These are phyloP conservation scores for Octonoba sinensis DNA, from an alignment of 2,888 invertebrate species.

Conservation along the genomic window DNA sequence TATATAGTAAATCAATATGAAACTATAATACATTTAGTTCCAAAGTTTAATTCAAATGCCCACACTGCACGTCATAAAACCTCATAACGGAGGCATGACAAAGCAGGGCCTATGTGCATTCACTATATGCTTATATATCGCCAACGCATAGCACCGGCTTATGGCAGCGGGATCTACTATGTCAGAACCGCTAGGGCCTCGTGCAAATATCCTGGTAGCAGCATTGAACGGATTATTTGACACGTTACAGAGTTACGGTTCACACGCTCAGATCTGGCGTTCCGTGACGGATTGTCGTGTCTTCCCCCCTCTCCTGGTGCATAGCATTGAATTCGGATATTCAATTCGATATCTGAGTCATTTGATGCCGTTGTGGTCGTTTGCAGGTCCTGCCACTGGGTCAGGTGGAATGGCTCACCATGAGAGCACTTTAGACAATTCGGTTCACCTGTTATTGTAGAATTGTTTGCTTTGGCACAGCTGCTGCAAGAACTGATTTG, in stretches of 20 bases:
- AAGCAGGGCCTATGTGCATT: too few relatives aligned
- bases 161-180: conserved; percentile 29
- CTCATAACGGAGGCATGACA: too few relatives aligned
- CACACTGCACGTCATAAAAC: too few relatives aligned
- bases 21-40: too few relatives aligned
- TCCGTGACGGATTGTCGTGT: conserved; percentile 32
- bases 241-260: conserved; percentile 58
- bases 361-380: conserved; percentile 39
- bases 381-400: conserved; percentile 7
- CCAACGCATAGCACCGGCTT: conserved; percentile 41
- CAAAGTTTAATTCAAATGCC: too few relatives aligned
- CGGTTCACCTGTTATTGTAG: too few relatives aligned
- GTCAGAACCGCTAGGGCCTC: conserved; percentile 3
- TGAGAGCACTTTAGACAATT: too few relatives aligned
- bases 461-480: too few relatives aligned
- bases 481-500: too few relatives aligned
- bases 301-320: conserved; percentile 1
- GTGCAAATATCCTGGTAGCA: conserved; percentile 45
- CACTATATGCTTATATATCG: conserved; percentile 35
- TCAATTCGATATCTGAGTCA: conserved; percentile 60
- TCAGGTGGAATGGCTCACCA: conserved; percentile 3
- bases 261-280: conserved; percentile 48
- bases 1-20: too few relatives aligned
- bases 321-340: conserved; percentile 58
- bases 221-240: conserved; percentile 62